phyloP scores from a whole-genome alignment of 1,140 invertebrate species.

The Drosophila suzukii region DNA sequence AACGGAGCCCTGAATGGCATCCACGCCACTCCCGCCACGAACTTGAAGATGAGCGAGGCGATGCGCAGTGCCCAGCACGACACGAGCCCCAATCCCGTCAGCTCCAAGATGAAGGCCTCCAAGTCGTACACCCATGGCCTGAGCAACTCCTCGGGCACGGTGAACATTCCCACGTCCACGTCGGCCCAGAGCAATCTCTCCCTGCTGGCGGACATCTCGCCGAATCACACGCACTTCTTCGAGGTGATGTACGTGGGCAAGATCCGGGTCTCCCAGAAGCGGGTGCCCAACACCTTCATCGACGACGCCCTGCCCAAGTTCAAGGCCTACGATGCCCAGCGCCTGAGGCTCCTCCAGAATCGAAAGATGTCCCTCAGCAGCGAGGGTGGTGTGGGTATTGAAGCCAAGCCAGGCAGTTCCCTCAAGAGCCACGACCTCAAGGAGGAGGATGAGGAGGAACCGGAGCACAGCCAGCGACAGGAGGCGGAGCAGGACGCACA shows the following conservation, averaged over 20 bases:
- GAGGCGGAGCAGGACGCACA: constrained; percentile 3
- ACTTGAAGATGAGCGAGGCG: constrained; percentile 79
- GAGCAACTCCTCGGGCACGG: constrained; percentile 81
- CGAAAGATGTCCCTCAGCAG: constrained; percentile 81
- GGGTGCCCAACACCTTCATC: constrained; percentile 94
- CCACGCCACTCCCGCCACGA: constrained; percentile 80
- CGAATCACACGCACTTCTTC: constrained; percentile 93
- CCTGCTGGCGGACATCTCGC: constrained; percentile 91
- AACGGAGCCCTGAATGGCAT: constrained; percentile 64
- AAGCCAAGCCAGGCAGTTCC: constrained; percentile 51
- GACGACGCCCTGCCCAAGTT: constrained; percentile 96
- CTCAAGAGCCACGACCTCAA: constrained; percentile 72
- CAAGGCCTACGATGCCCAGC: constrained; percentile 90
- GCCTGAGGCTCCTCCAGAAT: constrained; percentile 86
- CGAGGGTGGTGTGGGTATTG: constrained; percentile 65
- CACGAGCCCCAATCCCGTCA: constrained; percentile 78
- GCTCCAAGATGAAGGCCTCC: constrained; percentile 81
- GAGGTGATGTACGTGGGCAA: constrained; percentile 95
- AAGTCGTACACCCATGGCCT: constrained; percentile 83
- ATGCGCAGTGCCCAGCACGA: constrained; percentile 79
- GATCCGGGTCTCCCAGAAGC: constrained; percentile 92
- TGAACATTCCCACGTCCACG: constrained; percentile 80
- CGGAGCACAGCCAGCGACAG: constrained; percentile 14
- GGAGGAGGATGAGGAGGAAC: constrained; percentile 72
- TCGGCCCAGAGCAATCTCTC: constrained; percentile 85